phyloP scores from a whole-genome alignment of 2,888 invertebrate genomes.

The Eudemis profundana region DNA sequence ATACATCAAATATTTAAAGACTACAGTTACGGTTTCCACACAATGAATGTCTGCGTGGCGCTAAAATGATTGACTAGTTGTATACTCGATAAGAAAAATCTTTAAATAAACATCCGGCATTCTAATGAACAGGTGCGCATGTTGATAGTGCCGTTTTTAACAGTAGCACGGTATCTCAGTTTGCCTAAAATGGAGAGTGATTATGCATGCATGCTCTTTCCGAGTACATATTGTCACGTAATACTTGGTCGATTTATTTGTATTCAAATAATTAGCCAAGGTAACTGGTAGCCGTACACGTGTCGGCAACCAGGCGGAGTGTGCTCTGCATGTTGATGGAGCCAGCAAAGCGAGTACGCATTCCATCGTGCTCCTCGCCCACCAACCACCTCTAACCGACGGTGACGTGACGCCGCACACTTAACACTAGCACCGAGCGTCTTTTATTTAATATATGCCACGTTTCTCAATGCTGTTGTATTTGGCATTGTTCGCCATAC shows the following conservation, averaged over 20 bases:
- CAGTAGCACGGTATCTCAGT: neutral
- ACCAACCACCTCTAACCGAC: slow-evolving; percentile 53
- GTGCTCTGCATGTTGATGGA: slow-evolving; percentile 77
- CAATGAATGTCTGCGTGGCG: neutral
- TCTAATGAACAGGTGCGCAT: neutral
- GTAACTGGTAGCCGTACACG: slow-evolving; percentile 69
- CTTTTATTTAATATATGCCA: slow-evolving; percentile 51
- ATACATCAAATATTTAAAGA: neutral
- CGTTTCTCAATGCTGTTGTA: slow-evolving; percentile 48
- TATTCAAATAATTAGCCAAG: slow-evolving; percentile 72
- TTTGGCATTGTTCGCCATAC: slow-evolving; percentile 35
- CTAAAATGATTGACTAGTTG: neutral
- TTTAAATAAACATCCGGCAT: neutral
- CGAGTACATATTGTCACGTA: slow-evolving; percentile 55
- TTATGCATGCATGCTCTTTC: slow-evolving; percentile 21
- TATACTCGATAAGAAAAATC: neutral
- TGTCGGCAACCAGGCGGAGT: slow-evolving; percentile 69
- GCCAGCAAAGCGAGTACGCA: slow-evolving; percentile 72
- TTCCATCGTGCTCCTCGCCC: slow-evolving; percentile 62
- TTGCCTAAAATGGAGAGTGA: slow-evolving; percentile 15
- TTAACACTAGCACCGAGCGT: slow-evolving; percentile 48
- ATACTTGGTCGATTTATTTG: slow-evolving; percentile 60
- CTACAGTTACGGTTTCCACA: neutral
- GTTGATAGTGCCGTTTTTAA: neutral
- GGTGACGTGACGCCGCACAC: slow-evolving; percentile 51